Evolutionary conservation across 2,888 invertebrate species (phyloP), one percentile per base, ranked within the genome.

Genomic region (Agelastica alni): DNA sequence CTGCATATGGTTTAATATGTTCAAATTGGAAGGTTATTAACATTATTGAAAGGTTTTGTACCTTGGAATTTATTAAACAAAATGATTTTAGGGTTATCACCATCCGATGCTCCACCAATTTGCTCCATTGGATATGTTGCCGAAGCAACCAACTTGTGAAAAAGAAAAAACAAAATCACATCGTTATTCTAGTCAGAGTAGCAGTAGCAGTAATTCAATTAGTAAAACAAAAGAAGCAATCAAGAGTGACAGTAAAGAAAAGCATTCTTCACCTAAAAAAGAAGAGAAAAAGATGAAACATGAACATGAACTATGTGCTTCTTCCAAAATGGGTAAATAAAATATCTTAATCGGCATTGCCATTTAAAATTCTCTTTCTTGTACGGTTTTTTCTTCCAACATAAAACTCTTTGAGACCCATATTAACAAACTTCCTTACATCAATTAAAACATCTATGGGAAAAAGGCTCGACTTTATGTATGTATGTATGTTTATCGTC

Each of bases 91-190:
- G 41, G 65, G 69, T n/a, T 76, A 76, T 58, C 46, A 39, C 7
- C 48, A 49, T 31, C 64, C 74, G 2, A 72, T 77, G 68, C 70
- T 75, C 12, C 67, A 66, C 1, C 68, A 74, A 67, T 69, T 70
- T 37, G 60, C 72, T 9, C 74, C 74, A 2, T 58, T 77, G 47
- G 77, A 76, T 37, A 75, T 75, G 63, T 61, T 76, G 39, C 71
- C 73, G 2, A 72, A 75, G 53, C 67, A 67, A 32, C 66, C 61
- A 4, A 61, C 59, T 43, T 65, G 66, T 30, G 74, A 75, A 37
- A 75, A 75, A 53, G 75, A 75, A 44, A 75, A 75, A 58, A 52
- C 55, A n/a, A 73, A 75, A 58, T 59, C 70, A 2, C 74, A 74
- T 51, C 51, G 75, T 30, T 75, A 76, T 56, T 63, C 69, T 14